phyloP scores from a whole-genome alignment of 2,888 invertebrate genomes.

The Macrophya annulata region DNA sequence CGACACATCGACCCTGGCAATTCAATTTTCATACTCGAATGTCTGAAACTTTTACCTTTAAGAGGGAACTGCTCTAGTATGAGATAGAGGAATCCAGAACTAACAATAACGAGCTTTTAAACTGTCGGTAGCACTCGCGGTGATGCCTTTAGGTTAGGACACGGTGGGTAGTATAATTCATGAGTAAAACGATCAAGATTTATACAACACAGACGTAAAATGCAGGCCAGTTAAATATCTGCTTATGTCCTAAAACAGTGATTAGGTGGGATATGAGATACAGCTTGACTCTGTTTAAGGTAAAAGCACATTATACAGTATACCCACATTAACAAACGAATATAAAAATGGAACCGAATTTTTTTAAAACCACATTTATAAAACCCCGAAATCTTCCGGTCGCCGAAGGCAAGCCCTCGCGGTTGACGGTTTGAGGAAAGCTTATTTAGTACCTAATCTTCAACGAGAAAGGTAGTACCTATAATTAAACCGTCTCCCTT shows the following conservation, averaged over 20 bases:
- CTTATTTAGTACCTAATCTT: constrained; percentile 46
- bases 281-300: not conserved
- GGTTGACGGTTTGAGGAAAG: constrained; percentile 34
- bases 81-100: not conserved
- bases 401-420: not conserved
- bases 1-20: constrained; percentile 52
- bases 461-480: constrained; percentile 28
- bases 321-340: not conserved
- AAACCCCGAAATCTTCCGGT: not conserved
- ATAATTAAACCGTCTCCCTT: constrained; percentile 31
- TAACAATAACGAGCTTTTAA: not conserved
- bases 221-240: not conserved
- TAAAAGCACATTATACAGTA: not conserved
- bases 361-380: not conserved
- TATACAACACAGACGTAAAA: not conserved
- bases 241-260: not conserved
- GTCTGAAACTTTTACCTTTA: constrained; percentile 53
- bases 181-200: constrained; percentile 10
- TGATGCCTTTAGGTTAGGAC: not conserved
- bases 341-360: not conserved
- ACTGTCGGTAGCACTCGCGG: not conserved
- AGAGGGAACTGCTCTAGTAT: not conserved
- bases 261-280: not conserved
- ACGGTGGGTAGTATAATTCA: not conserved
- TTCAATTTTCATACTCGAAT: constrained; percentile 58